Conservation (phyloP, 92 coral and sea anemone species). For the Nematostella vectensis region DNA sequence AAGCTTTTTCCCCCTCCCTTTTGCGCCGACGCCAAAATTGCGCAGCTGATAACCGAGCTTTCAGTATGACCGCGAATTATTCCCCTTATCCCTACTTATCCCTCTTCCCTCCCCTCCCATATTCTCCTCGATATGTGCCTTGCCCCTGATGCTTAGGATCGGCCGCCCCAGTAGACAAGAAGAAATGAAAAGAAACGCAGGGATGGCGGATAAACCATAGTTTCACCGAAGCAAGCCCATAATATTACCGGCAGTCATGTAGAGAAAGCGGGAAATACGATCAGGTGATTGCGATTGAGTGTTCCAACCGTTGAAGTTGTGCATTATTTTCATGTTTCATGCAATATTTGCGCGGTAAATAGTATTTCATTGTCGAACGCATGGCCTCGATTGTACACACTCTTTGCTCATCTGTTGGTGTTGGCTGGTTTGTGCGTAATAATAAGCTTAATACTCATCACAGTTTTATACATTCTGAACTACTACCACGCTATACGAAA, state of each 20-base stretch:
- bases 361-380: no score
- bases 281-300: constrained; percentile 48
- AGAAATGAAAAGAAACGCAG: constrained; percentile 32
- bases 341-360: no score
- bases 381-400: no score
- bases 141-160: neutral
- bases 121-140: constrained; percentile 3
- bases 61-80: no score
- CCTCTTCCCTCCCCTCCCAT: constrained; percentile 14
- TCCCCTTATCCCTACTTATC: neutral
- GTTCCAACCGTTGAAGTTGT: constrained; percentile 5
- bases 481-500: no score
- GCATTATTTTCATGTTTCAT: neutral
- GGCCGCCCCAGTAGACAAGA: constrained; percentile 1
- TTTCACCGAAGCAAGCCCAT: constrained; percentile 75
- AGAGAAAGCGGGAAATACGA: constrained; percentile 89
- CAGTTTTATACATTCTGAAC: no score
- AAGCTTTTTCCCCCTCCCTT: no score
- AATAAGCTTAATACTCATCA: no score
- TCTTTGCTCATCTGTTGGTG: no score
- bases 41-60: no score
- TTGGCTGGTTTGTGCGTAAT: no score
- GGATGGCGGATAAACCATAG: constrained; percentile 95
- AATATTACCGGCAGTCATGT: constrained; percentile 43
- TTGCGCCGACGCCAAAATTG: no score